Evolutionary conservation across 2,113 vertebrate genomes (phyloP).

Genomic region (Apteryx owenii): DNA sequence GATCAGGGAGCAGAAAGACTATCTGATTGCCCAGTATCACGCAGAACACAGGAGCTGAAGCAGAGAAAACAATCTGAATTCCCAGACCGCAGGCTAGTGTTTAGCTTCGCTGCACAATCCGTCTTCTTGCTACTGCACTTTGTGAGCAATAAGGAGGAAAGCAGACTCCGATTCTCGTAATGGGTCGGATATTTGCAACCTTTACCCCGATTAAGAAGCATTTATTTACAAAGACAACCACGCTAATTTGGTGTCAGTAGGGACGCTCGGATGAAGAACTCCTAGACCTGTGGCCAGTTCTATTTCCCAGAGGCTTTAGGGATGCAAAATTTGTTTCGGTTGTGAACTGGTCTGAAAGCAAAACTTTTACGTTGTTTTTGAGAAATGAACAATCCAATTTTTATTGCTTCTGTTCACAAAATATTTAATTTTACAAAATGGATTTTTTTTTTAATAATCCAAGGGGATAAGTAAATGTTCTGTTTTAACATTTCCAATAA

Average conservation of each 20-base stretch:
- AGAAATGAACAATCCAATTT: neutral
- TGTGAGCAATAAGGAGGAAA: neutral
- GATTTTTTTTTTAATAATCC: neutral
- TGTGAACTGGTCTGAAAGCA: neutral
- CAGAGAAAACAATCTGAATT: neutral
- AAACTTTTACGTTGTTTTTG: neutral
- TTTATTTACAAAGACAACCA: neutral
- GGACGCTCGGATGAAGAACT: neutral
- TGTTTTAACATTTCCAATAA: neutral
- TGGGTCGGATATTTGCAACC: neutral
- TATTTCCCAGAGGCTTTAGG: neutral
- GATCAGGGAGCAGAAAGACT: neutral
- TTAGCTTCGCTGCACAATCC: neutral
- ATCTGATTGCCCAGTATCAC: neutral
- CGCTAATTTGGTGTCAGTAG: neutral
- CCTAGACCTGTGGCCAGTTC: neutral
- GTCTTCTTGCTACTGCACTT: neutral
- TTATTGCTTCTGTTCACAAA: neutral
- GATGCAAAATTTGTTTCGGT: neutral
- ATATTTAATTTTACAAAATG: neutral
- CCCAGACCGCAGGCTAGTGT: neutral
- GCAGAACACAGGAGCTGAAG: neutral
- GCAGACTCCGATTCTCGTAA: neutral
- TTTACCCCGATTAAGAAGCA: neutral
- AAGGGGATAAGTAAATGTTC: neutral